Conservation (phyloP, 2,113 vertebrate species). For the Nothoprocta pentlandii region DNA sequence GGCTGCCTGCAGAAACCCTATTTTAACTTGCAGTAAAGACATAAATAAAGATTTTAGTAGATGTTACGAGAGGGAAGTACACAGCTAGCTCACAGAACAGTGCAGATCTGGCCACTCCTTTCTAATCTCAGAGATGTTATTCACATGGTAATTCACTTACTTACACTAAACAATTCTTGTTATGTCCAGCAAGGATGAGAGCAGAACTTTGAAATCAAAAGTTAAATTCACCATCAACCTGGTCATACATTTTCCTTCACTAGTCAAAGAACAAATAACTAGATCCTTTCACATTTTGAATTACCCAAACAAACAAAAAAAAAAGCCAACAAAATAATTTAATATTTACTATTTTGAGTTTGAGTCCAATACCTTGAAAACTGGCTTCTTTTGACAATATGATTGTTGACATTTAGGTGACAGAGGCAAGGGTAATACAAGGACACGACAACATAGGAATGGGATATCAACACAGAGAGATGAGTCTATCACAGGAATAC, state of each 20-base stretch:
- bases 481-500: neutral
- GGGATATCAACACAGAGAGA: neutral
- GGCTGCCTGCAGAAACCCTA: neutral
- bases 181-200: neutral
- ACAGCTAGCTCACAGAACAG: neutral
- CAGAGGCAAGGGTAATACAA: neutral
- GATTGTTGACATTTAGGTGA: neutral
- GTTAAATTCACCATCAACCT: neutral
- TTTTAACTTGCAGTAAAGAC: neutral
- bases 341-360: neutral
- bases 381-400: neutral
- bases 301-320: neutral
- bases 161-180: neutral
- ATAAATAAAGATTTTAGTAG: neutral
- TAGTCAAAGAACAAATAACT: neutral
- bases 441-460: rapidly evolving
- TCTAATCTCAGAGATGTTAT: neutral
- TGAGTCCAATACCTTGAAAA: neutral
- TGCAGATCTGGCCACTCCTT: neutral
- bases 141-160: neutral
- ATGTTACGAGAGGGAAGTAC: neutral
- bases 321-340: neutral
- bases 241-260: neutral
- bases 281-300: neutral
- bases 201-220: neutral